Base-by-base conservation (phyloP, 92 coral and sea anemone species). In the Muricea muricata region DNA sequence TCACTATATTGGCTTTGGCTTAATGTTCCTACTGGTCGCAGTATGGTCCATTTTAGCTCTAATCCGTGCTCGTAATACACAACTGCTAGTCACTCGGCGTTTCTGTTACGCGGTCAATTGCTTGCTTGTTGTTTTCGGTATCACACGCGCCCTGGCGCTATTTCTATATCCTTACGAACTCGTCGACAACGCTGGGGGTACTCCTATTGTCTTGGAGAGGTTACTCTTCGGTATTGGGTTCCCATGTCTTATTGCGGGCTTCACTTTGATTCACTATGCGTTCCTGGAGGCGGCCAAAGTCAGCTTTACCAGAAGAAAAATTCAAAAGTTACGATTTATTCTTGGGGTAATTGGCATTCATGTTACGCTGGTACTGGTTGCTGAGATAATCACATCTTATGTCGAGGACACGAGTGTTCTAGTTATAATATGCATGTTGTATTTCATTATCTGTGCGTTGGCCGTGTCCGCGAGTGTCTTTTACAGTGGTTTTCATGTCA, bases 211-310 rank as follows among this genome's bases (percentile, higher is more conserved):
- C 94, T 31, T 94, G 3, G 71, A 71, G 11, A 75, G 97, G 65
- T 82, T 91, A 11, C 88, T 94, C 5, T 94, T 92, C 78, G 98
- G 98, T 21, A 84, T 94, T 37, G 97, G 94, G 23, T 94, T 92
- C 78, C 98, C 98, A 3, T 92, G 98, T 78, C 90, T 94, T 29
- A 92, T 88, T 33, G 91, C 98, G 15, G 96, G 94, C 30, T 94
- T 92, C 69, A 90, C 94, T 47, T 83, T 94, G n/a, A 85, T 94
- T 60, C 97, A 91, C 60, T 77, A 88, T 74, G 98, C 97, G 6
- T 92, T 94, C 82, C 90, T 92, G 21, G 97, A 94, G 40, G 96
- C 86, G 18, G 86, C 95, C 29, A 89, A 94, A 73, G 71, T 93
- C 26, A 80, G 86, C 11, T 68, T 86, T 30, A 84, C 84, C 6